A percentile compares a stretch with the other conserved stretches of the same genome.
Evolutionary conservation across 2,888 invertebrate species (phyloP).

Genomic region (Eudasyphora cyanicolor): DNA sequence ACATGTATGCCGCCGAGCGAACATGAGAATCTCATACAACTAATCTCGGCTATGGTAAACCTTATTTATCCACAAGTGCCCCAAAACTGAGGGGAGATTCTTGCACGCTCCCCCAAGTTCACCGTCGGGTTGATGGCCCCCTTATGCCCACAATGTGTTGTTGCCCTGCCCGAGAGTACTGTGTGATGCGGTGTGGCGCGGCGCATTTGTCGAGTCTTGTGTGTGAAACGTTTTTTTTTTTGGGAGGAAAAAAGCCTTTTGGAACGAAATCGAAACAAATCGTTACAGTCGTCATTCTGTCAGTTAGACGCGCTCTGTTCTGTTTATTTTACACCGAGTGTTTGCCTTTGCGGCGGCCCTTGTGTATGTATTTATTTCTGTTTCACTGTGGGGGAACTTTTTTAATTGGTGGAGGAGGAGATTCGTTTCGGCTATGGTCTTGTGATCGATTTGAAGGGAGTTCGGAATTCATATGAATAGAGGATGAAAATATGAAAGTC

Average conservation of each 20-base stretch:
- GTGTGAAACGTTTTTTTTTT: constrained; percentile 50
- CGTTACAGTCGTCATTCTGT: constrained; percentile 53
- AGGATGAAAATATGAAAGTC: background rate
- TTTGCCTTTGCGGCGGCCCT: background rate
- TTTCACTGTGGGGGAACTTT: constrained; percentile 21
- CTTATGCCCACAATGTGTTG: background rate
- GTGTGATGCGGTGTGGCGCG: background rate
- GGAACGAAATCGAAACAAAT: constrained; percentile 59
- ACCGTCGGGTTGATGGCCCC: background rate
- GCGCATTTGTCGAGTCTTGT: constrained; percentile 34
- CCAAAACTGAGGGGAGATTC: background rate
- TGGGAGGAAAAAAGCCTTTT: constrained; percentile 29
- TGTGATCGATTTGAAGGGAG: background rate
- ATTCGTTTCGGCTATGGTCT: background rate
- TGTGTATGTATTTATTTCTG: too few relatives aligned
- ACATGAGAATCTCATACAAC: constrained; percentile 24
- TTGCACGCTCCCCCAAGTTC: constrained; percentile 1
- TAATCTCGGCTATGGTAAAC: constrained; percentile 24
- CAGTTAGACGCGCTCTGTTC: constrained; percentile 30
- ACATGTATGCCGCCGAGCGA: background rate
- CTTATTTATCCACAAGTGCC: constrained; percentile 4
- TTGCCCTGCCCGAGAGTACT: background rate
- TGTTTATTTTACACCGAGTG: constrained; percentile 9
- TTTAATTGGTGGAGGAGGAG: background rate
- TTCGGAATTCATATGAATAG: constrained; percentile 3